phyloP scores from a whole-genome alignment of 2,113 vertebrate genomes.

The Gasterosteus aculeatus region DNA sequence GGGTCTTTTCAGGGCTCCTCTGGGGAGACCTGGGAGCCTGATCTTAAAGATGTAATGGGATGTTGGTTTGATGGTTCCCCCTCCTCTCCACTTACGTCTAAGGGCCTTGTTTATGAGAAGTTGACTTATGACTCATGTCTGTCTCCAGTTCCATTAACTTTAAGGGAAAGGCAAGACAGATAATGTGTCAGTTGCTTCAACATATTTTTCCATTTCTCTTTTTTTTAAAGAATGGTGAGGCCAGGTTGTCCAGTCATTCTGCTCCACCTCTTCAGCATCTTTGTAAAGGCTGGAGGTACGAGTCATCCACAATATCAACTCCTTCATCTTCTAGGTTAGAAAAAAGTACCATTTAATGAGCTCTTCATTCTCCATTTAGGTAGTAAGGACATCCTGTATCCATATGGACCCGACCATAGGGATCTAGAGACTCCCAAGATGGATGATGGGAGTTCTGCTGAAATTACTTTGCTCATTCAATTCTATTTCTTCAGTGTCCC shows the following conservation, averaged over 20 bases:
- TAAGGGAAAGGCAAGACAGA: conserved; percentile 28
- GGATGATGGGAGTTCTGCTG: conserved; percentile 95
- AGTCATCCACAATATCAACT: neutral
- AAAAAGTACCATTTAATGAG: neutral
- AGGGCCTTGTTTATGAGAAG: conserved; percentile 47
- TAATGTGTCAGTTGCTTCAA: conserved; percentile 10
- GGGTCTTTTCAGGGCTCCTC: conserved; percentile 81
- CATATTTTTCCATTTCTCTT: conserved; percentile 11
- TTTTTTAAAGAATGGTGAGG: conserved; percentile 79
- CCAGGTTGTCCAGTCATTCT: conserved; percentile 78
- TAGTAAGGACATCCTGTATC: conserved; percentile 86
- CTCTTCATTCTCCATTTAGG: conserved; percentile 71
- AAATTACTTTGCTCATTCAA: conserved; percentile 87
- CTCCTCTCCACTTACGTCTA: conserved; percentile 54
- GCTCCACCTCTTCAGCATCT: conserved; percentile 77
- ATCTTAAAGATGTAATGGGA: conserved; percentile 81
- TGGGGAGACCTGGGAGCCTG: conserved; percentile 82
- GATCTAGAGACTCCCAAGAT: conserved; percentile 93
- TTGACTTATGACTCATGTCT: conserved; percentile 58
- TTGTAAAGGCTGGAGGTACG: conserved; percentile 74
- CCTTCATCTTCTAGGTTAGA: neutral
- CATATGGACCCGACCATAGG: conserved; percentile 78
- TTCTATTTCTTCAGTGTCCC: conserved; percentile 90
- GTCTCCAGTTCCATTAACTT: conserved; percentile 24
- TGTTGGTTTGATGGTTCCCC: conserved; percentile 55